phyloP scores from a whole-genome alignment of 2,113 vertebrate species.

The Neotragus moschatus region DNA sequence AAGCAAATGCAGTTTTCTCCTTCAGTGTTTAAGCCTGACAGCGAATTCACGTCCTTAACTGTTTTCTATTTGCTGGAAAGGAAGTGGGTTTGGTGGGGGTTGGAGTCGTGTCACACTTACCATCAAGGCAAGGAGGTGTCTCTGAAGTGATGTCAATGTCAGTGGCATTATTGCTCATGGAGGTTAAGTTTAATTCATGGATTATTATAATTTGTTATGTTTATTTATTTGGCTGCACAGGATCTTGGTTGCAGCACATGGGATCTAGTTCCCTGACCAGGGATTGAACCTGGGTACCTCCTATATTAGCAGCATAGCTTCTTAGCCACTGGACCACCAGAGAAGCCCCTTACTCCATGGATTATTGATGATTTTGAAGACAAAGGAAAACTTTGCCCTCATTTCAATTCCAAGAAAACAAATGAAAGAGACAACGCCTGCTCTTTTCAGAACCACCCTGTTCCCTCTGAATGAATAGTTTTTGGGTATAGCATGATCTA shows the following conservation, averaged over 20 bases:
- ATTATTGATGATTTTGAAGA: not conserved
- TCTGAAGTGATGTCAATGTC: not conserved
- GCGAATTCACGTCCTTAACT: conserved; percentile 14
- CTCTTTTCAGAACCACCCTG: not conserved
- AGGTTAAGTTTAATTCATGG: not conserved
- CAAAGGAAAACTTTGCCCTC: not conserved
- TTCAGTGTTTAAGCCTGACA: conserved; percentile 5
- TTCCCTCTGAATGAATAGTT: not conserved
- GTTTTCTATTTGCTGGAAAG: conserved; percentile 69
- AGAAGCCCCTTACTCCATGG: not conserved
- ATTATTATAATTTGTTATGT: not conserved
- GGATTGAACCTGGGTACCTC: not conserved
- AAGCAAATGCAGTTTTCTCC: conserved; percentile 8
- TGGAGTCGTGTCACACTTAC: conserved; percentile 46
- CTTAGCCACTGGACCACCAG: not conserved
- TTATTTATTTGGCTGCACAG: not conserved
- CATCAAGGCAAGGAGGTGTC: not conserved
- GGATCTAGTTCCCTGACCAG: not conserved
- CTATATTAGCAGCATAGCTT: not conserved
- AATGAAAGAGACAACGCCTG: not conserved
- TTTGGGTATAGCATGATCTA: not conserved
- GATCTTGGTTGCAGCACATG: not conserved
- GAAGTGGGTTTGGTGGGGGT: conserved; percentile 79
- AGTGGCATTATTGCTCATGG: not conserved
- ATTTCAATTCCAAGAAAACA: not conserved